Evolutionary conservation across 2,113 vertebrate genomes (phyloP), one percentile per base, ranked within the genome.

Genomic region (Chiloscyllium plagiosum): DNA sequence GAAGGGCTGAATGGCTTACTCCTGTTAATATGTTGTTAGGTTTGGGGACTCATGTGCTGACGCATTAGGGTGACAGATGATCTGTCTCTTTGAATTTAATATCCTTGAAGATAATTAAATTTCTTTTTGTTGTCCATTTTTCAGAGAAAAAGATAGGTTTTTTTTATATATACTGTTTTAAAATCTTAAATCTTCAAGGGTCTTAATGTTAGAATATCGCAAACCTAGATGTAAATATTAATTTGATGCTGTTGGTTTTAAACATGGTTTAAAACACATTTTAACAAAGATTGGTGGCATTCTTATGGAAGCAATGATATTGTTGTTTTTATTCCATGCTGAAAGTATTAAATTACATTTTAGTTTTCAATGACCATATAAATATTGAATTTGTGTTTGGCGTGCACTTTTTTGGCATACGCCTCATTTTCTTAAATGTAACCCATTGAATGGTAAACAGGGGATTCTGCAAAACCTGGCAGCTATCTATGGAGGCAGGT

Each of bases 401-500:
- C 22, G 66, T 56, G 94, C 69, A 76, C 42, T 72, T 24, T 95
- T 95, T 95, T 66, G 66, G 37, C 66, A 37, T 52, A 33, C 26
- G 87, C 87, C 87, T 29, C 50, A n/a, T 96, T 96, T 97, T 98
- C 97, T 98, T 98, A 98, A 98, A 98, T 98, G 97, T 98, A 97
- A 98, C 98, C 97, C 98, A 97, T 98, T 98, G 97, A 99, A 98
- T 97, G 98, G 98, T 97, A 97, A 99, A 99, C 98, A 99, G 99
- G 99, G 98, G 76, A 97, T 98, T 96, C 98, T 98, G 97, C 98
- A 99, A 98, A 99, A 98, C 97, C 97, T 98, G 98, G 97, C 98
- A 97, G 97, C 98, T 97, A 97, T 98, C 98, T 99, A 97, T 98
- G 98, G 98, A 98, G 98, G 98, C 98, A 98, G 98, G 97, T 72